Base-by-base conservation (phyloP, 37 sponge, comb jelly and placozoan species). In the Ephydatia muelleri region DNA sequence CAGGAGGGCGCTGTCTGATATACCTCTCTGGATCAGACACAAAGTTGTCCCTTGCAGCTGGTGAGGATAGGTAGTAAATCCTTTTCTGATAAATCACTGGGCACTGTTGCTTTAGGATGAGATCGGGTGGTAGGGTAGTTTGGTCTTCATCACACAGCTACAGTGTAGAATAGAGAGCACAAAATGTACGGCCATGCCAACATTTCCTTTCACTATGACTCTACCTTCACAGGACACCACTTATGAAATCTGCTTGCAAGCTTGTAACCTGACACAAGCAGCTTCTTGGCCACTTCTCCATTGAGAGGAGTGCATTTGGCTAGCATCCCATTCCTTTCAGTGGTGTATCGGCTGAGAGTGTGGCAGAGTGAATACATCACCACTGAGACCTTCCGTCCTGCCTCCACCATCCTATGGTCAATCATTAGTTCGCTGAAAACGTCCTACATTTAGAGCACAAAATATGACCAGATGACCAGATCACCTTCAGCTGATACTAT, bases 191-290 rank as follows among this genome's bases (percentile, higher is more conserved):
- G 26, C 12, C 81, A 80, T 68, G 4, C 23, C 6, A 21, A 9
- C 8, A 3, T 29, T 3, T 2, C 19, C 14, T 57, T 40, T 33
- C 30, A 83, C 21, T 34, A 13, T 11, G 9, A 4, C 57, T 14
- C 9, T 78, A 98, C 91, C 92, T 92, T 82, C 22, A 98, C 95
- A 76, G 98, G 98, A 67, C 97, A 96, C 92, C 96, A 92, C 32
- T 79, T 80, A 12, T 96, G 88, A 65, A 98, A 96, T 21, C 70
- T 81, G 65, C 94, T 96, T 36, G 87, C 57, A 30, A 90, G 87
- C 83, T 98, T 98, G 83, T 94, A 98, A 38, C 96, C 90, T 47
- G 82, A 79, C 28, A 91, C 91, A 2, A 94, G 67, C 49, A 98
- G 80, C 27, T 76, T 80, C 75, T 86, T 92, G 21, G 98, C 96